Evolutionary conservation across 1,140 invertebrate genomes (phyloP), one percentile per base, ranked within the genome.

Genomic region (Lasaia peninsularis): DNA sequence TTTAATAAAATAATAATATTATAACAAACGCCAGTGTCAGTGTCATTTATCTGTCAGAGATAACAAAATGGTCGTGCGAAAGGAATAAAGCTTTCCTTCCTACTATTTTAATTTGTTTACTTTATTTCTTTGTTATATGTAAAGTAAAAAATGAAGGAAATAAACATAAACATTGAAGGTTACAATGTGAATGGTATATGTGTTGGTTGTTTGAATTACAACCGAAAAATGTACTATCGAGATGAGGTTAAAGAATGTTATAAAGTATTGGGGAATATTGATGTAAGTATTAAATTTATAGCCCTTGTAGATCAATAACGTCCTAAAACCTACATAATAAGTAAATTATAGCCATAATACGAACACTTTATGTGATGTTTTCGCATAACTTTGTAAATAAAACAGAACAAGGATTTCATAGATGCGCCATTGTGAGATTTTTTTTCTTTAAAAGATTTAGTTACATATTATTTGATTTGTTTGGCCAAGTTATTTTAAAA

Each of bases 101-200:
- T 71, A 73, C 66, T 44, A 34, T 71, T 65, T 56, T 59, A 33
- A 28, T 20, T 40, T 56, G 56, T 51, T 16, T n/a, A 56, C 64
- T n/a, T n/a, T n/a, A n/a, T n/a, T n/a, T n/a, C n/a, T n/a, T n/a
- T n/a, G n/a, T n/a, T n/a, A n/a, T 31, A 52, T 51, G 59, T 57
- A 56, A 54, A 14, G 14, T 40, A 48, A 34, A 63, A 61, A 80
- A 86, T 86, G 83, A 80, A 73, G 54, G 83, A 86, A 75, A 80
- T 88, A 7, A 80, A 88, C 49, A 88, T 86, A 57, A 86, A 88
- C 69, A 87, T 88, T 6, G 86, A 88, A 59, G 86, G 86, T 10
- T 88, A 80, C 52, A 88, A 88, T 73, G 86, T 85, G 3, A 88
- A 88, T 48, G 86, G 81, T 0, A 82, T 85, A 53, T 85, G 81